These are phyloP conservation scores for Carapus acus DNA, from an alignment of 2,797 vertebrate species.

Conservation along the genomic window DNA sequence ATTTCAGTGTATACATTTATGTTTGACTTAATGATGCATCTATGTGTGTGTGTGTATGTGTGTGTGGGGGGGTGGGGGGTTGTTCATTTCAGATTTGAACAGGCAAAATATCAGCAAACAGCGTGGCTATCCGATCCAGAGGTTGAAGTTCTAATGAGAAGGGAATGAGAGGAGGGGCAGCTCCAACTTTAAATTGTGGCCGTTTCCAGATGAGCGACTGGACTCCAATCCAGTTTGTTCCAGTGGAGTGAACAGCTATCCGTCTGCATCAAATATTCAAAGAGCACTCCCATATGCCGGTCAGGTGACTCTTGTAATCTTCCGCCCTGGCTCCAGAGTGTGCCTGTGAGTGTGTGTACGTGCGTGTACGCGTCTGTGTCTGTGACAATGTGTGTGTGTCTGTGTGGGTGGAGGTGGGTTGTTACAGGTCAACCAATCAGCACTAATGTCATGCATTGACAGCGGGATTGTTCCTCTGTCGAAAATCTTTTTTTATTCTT, in stretches of 20 bases:
- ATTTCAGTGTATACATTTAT: too few relatives aligned
- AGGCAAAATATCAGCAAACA: constrained; percentile 30
- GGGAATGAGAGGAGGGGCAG: constrained; percentile 63
- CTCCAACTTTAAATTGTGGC: constrained; percentile 68
- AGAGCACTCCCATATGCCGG: constrained; percentile 64
- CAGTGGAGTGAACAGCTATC: constrained; percentile 75
- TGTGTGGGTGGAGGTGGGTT: too few relatives aligned
- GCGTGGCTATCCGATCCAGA: constrained; percentile 48
- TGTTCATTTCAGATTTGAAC: too few relatives aligned
- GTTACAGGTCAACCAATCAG: too few relatives aligned
- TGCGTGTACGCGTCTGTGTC: too few relatives aligned
- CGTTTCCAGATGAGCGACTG: constrained; percentile 73
- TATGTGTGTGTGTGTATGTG: neutral
- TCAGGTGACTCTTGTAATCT: constrained; percentile 59
- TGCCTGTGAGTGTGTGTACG: too few relatives aligned
- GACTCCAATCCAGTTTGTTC: constrained; percentile 77
- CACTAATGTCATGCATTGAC: constrained; percentile 8
- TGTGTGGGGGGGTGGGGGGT: neutral
- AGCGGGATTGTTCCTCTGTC: too few relatives aligned
- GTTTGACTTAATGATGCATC: too few relatives aligned
- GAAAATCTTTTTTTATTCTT: too few relatives aligned
- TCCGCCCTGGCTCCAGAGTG: constrained; percentile 37
- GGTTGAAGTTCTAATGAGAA: constrained; percentile 43
- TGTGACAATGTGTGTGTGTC: too few relatives aligned
- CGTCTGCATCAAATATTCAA: constrained; percentile 81